A percentile compares a stretch with the other conserved stretches of the same genome.
Conservation (phyloP, 2,797 vertebrate genomes). For the Rhinogobio ventralis region DNA sequence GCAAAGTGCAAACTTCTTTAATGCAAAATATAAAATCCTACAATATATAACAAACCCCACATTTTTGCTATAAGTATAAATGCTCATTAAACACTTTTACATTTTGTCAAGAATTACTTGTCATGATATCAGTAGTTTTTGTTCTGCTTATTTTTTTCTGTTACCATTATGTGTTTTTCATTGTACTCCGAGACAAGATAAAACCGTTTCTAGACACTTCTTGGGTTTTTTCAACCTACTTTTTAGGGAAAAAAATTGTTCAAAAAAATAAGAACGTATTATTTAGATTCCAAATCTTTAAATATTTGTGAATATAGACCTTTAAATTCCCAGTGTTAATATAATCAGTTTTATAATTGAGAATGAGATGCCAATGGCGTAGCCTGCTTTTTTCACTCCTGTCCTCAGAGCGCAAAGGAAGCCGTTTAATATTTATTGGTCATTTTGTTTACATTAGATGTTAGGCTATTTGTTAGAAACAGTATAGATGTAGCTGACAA, state of each 20-base stretch:
- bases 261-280: too few species aligned
- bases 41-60: not conserved
- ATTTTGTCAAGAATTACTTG: not conserved
- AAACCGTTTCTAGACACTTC: not conserved
- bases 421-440: not conserved
- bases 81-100: not conserved
- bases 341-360: not conserved
- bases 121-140: not conserved
- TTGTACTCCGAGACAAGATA: not conserved
- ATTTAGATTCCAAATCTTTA: too few species aligned
- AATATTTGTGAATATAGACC: too few species aligned
- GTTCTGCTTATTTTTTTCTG: not conserved
- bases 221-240: too few species aligned
- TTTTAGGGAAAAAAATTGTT: too few species aligned
- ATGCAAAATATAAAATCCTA: not conserved
- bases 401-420: not conserved
- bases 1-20: not conserved
- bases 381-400: not conserved
- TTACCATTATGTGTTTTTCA: not conserved
- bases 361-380: not conserved
- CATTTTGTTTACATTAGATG: not conserved
- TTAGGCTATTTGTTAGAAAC: not conserved
- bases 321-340: not conserved
- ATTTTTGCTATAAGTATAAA: not conserved
- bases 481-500: too few species aligned